Base-by-base conservation (phyloP, 2,888 invertebrate species). In the Euplagia quadripunctaria region DNA sequence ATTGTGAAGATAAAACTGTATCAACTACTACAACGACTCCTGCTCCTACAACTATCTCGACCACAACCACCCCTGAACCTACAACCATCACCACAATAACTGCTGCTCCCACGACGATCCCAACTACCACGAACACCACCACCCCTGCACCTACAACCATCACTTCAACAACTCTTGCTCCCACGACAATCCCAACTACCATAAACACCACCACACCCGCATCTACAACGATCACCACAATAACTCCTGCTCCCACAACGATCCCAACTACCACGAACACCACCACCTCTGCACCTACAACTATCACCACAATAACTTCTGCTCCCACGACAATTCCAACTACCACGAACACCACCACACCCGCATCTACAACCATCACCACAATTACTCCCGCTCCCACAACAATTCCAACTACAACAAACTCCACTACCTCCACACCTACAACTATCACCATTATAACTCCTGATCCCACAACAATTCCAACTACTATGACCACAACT, bases 1-100 rank as follows among this genome's bases (percentile, higher is more conserved):
- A 97, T 76, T 97, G 97, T 82, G 91, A 94, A 0, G 92, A 87
- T 55, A 90, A 93, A 65, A 86, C 87, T 66, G 84, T 89, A 12
- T 92, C 93, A 16, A 58, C 58, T 58, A 61, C 31, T 0, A 61
- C 61, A 9, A 7, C 20, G 1, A 14, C 61, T 31, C 61, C 61
- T 8, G 12, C 12, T 14, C 80, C 51, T 0, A 58, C 78, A 3
- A 68, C 70, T 1, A 77, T 72, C 7, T 17, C 72, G 0, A 69
- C 71, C 17, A 43, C 73, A 0, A 71, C 78, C 1, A 75, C 81
- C 0, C 61, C 68, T 68, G 61, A 72, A 75, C 46, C 74, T 65
- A 67, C 68, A 17, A 71, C 74, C 0, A 46, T 51, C 0, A 46
- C 68, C 5, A 1, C 49, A 61, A 31, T 31, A 61, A 20, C 58